phyloP scores from a whole-genome alignment of 2,888 invertebrate genomes.

The Conops quadrifasciatus region DNA sequence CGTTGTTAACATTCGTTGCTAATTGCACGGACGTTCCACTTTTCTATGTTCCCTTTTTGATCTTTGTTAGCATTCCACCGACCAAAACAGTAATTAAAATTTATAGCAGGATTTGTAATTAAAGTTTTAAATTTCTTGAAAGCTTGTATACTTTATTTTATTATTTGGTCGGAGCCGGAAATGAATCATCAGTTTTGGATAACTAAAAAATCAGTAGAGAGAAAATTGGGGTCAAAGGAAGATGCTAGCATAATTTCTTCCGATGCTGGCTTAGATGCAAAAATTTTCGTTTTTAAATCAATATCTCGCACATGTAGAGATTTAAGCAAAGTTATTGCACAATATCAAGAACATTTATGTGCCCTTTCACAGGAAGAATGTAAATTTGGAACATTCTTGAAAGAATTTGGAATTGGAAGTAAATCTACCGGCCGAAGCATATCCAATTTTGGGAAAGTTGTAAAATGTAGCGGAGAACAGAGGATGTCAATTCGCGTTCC shows the following conservation, averaged over 20 bases:
- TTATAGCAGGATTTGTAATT: no score
- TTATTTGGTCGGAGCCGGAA: conserved; percentile 63
- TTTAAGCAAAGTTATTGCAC: conserved; percentile 87
- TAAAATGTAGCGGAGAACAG: conserved; percentile 91
- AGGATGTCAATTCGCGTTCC: conserved; percentile 87
- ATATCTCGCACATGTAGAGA: conserved; percentile 90
- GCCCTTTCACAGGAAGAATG: conserved; percentile 96
- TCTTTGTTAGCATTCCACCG: no score
- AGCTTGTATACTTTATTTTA: no score
- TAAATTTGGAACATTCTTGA: conserved; percentile 90
- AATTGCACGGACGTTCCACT: no score
- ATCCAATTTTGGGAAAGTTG: conserved; percentile 83
- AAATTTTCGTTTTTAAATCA: conserved; percentile 81
- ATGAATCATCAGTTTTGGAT: conserved; percentile 99
- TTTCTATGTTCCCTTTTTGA: no score
- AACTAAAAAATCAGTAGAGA: conserved; percentile 92
- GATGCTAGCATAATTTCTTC: conserved; percentile 96
- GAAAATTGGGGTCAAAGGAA: conserved; percentile 95
- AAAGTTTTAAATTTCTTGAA: no score
- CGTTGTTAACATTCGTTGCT: no score
- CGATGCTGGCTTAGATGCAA: conserved; percentile 95
- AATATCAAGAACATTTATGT: conserved; percentile 92
- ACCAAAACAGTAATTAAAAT: no score
- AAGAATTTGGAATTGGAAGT: conserved; percentile 89
- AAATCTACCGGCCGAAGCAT: conserved; percentile 88